Conservation (phyloP, 2,113 vertebrate genomes). For the Ia io region DNA sequence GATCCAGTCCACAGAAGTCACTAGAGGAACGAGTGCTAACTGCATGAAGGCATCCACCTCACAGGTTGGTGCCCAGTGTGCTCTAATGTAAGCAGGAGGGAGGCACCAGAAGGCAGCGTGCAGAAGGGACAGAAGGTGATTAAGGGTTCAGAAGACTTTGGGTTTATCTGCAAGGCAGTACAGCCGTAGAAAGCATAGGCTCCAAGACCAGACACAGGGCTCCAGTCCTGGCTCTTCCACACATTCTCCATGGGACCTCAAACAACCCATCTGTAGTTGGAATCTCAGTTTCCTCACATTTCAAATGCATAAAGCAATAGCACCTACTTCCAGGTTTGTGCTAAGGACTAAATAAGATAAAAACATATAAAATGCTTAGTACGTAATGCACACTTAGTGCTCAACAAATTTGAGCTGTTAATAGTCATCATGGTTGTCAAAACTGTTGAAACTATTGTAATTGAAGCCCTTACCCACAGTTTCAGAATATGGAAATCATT, state of each 20-base stretch:
- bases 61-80: accelerated
- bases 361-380: not conserved
- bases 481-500: not conserved
- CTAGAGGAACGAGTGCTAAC: not conserved
- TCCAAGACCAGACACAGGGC: not conserved
- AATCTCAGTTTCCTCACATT: not conserved
- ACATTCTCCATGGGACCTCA: not conserved
- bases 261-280: not conserved
- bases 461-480: not conserved
- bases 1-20: not conserved
- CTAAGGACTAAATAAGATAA: not conserved
- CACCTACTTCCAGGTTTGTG: not conserved
- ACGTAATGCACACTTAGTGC: not conserved
- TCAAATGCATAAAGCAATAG: not conserved
- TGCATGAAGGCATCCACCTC: not conserved
- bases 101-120: not conserved
- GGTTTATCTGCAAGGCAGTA: not conserved
- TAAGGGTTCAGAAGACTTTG: not conserved
- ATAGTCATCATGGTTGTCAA: not conserved
- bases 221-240: not conserved
- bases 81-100: not conserved
- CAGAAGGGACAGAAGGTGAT: not conserved
- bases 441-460: not conserved
- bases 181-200: not conserved
- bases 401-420: not conserved